Evolutionary conservation across 2,113 vertebrate species (phyloP), one percentile per base, ranked within the genome.

Genomic region (Hiodon tergisus): DNA sequence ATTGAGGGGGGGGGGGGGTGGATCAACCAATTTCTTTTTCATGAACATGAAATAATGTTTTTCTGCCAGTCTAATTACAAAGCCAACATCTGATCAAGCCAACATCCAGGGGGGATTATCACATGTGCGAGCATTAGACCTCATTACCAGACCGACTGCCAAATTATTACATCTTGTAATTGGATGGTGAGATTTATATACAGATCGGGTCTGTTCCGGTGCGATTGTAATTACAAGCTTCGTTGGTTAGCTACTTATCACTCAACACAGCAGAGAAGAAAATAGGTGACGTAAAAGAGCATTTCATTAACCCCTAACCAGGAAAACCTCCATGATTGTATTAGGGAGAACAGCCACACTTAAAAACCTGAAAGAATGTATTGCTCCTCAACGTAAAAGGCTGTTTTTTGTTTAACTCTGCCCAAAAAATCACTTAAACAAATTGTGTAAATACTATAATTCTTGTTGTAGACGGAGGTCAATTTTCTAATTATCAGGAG

Each of bases 121-220:
- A 91, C 92, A 92, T 92, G 92, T 88, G 83, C 84, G 79, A 91
- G 92, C 92, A 94, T 95, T 94, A 95, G 93, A 95, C 91, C 93
- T 95, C 93, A 95, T 95, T 95, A 94, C 93, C 90, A 94, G 92
- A 93, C 90, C 91, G 90, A 94, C 85, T 94, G 93, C 94, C 94
- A 94, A 94, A 94, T 94, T 95, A 94, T 94, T 95, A 95, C 93
- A 95, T 93, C 92, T 94, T 95, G 93, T 95, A 94, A 95, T 95
- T 95, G 93, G 93, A 95, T 95, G 94, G 92, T 90, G 91, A 94
- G 93, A 94, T 94, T 86, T 83, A 82, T 82, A 81, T 82, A 83
- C 82, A 82, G 82, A 82, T 86, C 80, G 67, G 81, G 76, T 76
- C 72, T 72, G 77, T 79, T 80, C 82, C 80, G 76, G 80, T 80